phyloP scores from a whole-genome alignment of 2,888 invertebrate species.

The Byasa hedistus region DNA sequence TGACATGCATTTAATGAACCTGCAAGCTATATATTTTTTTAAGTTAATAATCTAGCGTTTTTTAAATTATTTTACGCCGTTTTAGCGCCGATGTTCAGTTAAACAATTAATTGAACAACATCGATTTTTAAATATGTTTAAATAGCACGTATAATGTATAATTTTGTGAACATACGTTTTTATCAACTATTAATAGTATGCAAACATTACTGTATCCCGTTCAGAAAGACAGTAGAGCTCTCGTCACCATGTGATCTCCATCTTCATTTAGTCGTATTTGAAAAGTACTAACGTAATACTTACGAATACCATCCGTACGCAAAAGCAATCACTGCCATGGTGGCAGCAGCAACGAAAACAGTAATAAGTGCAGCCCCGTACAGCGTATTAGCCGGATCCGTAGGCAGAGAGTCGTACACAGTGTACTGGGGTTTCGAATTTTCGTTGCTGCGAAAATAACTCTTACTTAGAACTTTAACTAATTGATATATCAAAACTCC shows the following conservation, averaged over 20 bases:
- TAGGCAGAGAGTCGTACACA: background rate
- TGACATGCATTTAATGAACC: background rate
- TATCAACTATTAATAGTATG: background rate
- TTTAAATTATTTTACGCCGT: background rate
- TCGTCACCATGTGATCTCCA: too few species aligned
- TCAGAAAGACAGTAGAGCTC: too few species aligned
- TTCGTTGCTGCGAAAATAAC: background rate
- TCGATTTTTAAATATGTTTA: too few species aligned
- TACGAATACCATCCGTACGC: slow-evolving; percentile 1
- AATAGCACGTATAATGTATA: too few species aligned
- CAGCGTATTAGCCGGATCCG: background rate
- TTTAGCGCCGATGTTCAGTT: background rate
- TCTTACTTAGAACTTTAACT: background rate
- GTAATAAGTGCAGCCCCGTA: background rate
- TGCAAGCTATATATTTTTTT: background rate
- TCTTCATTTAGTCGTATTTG: background rate
- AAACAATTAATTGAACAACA: background rate
- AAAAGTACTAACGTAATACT: background rate
- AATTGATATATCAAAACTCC: background rate
- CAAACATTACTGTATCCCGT: too few species aligned
- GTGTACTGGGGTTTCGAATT: background rate
- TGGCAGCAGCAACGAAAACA: background rate
- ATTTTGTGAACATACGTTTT: too few species aligned
- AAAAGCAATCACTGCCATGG: background rate
- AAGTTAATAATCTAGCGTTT: background rate